phyloP scores from a whole-genome alignment of 2,888 invertebrate genomes.

The Aplocera efformata region DNA sequence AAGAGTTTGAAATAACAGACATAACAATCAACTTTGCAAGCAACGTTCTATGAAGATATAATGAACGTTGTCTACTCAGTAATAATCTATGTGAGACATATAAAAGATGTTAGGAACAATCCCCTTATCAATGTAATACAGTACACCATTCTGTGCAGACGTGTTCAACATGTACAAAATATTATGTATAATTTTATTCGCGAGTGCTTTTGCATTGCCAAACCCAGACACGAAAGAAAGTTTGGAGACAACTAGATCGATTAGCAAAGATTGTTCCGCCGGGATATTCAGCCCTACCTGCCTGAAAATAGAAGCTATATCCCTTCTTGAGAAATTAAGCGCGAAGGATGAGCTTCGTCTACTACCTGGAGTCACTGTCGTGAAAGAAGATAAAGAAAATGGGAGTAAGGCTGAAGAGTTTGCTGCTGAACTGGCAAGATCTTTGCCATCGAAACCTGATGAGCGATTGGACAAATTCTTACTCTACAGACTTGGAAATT shows the following conservation, averaged over 20 bases:
- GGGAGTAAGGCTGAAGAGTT: constrained; percentile 85
- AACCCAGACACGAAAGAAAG: constrained; percentile 58
- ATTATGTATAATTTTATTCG: constrained; percentile 40
- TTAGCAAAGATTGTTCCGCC: constrained; percentile 45
- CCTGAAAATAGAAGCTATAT: constrained; percentile 52
- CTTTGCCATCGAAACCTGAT: constrained; percentile 87
- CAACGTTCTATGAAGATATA: constrained; percentile 78
- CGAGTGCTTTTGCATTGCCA: constrained; percentile 50
- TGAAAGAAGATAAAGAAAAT: constrained; percentile 78
- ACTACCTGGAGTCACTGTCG: constrained; percentile 78
- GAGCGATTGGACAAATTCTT: constrained; percentile 88
- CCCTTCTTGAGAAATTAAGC: constrained; percentile 47
- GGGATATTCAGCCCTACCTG: constrained; percentile 51
- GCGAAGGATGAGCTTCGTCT: constrained; percentile 48
- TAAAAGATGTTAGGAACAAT: constrained; percentile 66
- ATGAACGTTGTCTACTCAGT: constrained; percentile 60
- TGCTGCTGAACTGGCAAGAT: constrained; percentile 85
- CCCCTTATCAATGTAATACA: constrained; percentile 66
- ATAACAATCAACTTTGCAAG: constrained; percentile 46
- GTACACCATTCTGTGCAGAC: constrained; percentile 55
- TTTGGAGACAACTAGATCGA: constrained; percentile 12
- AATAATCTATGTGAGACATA: constrained; percentile 71
- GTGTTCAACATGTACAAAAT: constrained; percentile 57
- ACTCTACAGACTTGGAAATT: constrained; percentile 84
- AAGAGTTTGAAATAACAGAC: constrained; percentile 30